These are phyloP conservation scores for Pristionchus exspectatus DNA, from an alignment of 2,888 invertebrate genomes.

Conservation along the genomic window DNA sequence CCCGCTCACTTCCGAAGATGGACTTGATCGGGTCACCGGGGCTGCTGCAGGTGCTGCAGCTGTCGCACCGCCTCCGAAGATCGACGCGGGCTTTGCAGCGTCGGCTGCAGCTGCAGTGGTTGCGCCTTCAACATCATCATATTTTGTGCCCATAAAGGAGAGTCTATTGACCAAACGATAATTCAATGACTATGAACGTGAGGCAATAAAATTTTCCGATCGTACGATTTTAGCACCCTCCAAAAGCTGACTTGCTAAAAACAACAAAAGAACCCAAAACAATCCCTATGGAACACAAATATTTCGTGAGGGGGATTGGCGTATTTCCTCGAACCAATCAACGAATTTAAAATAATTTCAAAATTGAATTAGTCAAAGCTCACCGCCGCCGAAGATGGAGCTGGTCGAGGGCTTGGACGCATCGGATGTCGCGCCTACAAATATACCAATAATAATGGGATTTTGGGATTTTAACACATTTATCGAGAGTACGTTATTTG, in stretches of 20 bases:
- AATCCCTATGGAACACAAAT: too few relatives aligned
- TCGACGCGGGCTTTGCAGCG: background rate
- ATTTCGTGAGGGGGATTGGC: too few relatives aligned
- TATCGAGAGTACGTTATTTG: too few relatives aligned
- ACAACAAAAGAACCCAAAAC: too few relatives aligned
- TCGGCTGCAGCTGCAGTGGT: background rate
- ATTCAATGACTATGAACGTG: background rate
- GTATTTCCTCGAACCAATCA: too few relatives aligned
- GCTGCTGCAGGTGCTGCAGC: background rate
- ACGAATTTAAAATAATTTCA: background rate
- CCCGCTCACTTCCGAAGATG: slow-evolving; percentile 7
- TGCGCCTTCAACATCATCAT: background rate
- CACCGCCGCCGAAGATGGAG: slow-evolving; percentile 30
- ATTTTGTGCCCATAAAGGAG: background rate
- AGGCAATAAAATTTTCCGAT: too few relatives aligned
- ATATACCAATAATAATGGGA: too few relatives aligned
- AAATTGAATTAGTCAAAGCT: background rate
- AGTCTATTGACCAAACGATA: background rate
- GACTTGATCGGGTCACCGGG: background rate
- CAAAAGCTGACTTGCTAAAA: too few relatives aligned
- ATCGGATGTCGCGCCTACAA: background rate
- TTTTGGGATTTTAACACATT: too few relatives aligned
- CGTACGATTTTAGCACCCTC: too few relatives aligned
- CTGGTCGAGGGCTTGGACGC: slow-evolving; percentile 2
- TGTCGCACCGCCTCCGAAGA: slow-evolving; percentile 18